Percentiles rank a stretch among this genome's conserved stretches.
Evolutionary conservation across 2,113 vertebrate species (phyloP).

Genomic region (Rhynchopsitta pachyrhyncha): DNA sequence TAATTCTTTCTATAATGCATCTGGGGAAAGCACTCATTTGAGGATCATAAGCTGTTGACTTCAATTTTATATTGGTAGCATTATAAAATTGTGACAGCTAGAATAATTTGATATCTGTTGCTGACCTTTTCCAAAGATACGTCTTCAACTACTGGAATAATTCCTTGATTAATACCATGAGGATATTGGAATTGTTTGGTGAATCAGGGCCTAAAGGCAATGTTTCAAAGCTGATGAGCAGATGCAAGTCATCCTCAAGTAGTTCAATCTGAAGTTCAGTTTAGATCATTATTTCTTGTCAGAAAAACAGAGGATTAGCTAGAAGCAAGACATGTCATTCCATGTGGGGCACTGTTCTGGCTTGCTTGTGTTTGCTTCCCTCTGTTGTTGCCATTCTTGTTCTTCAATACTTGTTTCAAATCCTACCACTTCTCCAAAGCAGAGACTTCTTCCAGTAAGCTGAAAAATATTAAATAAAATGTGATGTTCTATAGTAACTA

Average conservation of each 20-base stretch:
- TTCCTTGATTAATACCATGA: not conserved
- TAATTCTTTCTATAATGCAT: not conserved
- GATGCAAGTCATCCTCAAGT: not conserved
- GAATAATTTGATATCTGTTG: not conserved
- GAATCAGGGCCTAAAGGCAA: not conserved
- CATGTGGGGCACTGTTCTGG: not conserved
- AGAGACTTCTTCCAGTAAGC: not conserved
- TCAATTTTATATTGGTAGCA: not conserved
- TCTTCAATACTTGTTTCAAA: not conserved
- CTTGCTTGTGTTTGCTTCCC: not conserved
- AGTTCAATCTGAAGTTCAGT: not conserved
- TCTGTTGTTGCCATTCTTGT: not conserved
- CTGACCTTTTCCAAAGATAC: not conserved
- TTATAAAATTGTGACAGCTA: not conserved
- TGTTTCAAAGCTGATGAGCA: not conserved
- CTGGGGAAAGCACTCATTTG: not conserved
- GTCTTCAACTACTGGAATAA: not conserved
- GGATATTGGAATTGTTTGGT: not conserved
- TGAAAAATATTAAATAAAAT: not conserved
- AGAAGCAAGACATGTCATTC: not conserved
- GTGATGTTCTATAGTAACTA: not conserved
- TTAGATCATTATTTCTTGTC: not conserved
- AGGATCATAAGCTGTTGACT: not conserved
- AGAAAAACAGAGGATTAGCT: not conserved
- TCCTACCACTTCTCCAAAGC: not conserved